Percentiles rank a stretch among this genome's conserved stretches.
Evolutionary conservation across 2,113 vertebrate genomes (phyloP).

Genomic region (Pelodiscus sinensis): DNA sequence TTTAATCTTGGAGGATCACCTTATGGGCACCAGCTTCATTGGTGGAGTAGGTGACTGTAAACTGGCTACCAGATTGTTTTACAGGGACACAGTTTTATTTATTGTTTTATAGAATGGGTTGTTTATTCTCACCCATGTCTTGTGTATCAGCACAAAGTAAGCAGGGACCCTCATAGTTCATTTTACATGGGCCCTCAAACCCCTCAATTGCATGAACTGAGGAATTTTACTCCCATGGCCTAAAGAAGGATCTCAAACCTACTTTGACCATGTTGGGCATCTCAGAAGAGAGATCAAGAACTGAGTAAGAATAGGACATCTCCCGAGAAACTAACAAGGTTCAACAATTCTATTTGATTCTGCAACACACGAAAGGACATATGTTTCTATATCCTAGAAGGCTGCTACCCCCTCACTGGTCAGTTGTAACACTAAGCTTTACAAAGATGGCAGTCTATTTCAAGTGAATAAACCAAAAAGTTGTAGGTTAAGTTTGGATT

Average conservation of each 20-base stretch:
- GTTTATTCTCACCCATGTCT: neutral
- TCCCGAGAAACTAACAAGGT: neutral
- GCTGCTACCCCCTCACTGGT: neutral
- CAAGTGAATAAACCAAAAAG: neutral
- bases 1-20: neutral
- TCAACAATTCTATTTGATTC: neutral
- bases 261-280: no score
- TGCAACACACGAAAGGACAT: neutral
- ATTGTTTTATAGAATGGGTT: neutral
- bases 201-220: neutral
- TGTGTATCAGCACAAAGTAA: neutral
- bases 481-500: neutral
- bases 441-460: neutral
- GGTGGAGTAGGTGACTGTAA: neutral
- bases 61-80: neutral
- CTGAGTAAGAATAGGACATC: neutral
- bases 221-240: neutral
- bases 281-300: neutral
- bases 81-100: neutral
- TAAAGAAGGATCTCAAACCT: neutral
- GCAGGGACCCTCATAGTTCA: neutral
- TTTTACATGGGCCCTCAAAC: no score
- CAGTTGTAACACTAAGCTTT: neutral
- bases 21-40: no score
- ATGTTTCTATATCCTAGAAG: neutral